Evolutionary conservation across 2,888 invertebrate genomes (phyloP).

Genomic region (Sarcophaga caerulescens): DNA sequence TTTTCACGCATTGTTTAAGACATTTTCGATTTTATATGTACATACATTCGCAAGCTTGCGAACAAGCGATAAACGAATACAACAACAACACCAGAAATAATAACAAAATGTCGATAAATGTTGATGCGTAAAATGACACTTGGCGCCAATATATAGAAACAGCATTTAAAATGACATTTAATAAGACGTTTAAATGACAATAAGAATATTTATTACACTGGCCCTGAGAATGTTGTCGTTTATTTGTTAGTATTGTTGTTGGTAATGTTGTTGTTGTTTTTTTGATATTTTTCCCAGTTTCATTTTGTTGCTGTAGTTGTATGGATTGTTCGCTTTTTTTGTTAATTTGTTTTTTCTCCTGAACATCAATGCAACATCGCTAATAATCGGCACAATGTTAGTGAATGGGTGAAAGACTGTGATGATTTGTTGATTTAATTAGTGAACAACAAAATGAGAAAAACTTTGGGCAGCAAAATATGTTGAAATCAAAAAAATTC

Average conservation of each 20-base stretch:
- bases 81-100: constrained; percentile 15
- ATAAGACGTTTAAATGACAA: constrained; percentile 73
- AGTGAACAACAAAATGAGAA: constrained; percentile 31
- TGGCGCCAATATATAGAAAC: constrained; percentile 74
- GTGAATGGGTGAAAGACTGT: constrained; percentile 29
- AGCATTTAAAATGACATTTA: constrained; percentile 72
- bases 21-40: constrained; percentile 49
- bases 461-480: not conserved
- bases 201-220: constrained; percentile 69
- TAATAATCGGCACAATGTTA: not conserved
- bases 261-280: constrained; percentile 3
- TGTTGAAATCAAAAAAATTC: constrained; percentile 6
- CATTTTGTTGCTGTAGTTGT: constrained; percentile 9
- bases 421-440: constrained; percentile 65
- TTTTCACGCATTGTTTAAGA: constrained; percentile 69
- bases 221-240: constrained; percentile 65
- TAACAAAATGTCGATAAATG: constrained; percentile 65
- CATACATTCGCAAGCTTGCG: not conserved
- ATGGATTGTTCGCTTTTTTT: not conserved
- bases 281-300: constrained; percentile 30
- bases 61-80: constrained; percentile 25
- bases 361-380: constrained; percentile 36
- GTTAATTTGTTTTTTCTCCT: constrained; percentile 38
- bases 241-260: constrained; percentile 40
- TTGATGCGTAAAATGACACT: constrained; percentile 72